These are phyloP conservation scores for Poeciliopsis infans DNA, from an alignment of 2,797 vertebrate genomes.

Conservation along the genomic window DNA sequence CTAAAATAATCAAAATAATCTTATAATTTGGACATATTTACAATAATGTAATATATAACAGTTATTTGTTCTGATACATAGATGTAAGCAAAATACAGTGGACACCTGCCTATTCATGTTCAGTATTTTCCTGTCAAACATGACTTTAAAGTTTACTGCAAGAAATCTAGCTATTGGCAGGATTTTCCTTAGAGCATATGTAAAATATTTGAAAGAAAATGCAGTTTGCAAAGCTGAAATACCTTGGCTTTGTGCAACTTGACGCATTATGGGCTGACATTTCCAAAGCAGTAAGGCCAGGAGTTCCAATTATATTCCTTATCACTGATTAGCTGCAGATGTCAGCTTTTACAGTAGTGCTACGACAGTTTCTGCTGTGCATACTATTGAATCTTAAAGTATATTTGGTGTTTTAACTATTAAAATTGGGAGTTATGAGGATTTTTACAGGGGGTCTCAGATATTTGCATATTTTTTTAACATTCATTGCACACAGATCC, in stretches of 20 bases:
- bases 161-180: not conserved
- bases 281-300: not conserved
- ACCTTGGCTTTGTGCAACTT: no score
- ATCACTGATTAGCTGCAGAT: not conserved
- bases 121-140: not conserved
- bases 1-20: not conserved
- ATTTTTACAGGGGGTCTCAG: no score
- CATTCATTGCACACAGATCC: not conserved
- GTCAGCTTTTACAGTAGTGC: not conserved
- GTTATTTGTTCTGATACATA: not conserved
- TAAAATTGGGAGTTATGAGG: not conserved
- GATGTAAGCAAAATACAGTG: not conserved
- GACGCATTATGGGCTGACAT: not conserved
- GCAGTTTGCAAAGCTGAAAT: not conserved
- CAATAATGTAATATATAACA: not conserved
- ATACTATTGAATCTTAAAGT: no score
- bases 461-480: not conserved
- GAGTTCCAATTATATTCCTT: not conserved
- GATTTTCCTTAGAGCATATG: not conserved
- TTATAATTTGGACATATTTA: not conserved
- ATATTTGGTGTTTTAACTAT: not conserved
- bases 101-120: not conserved
- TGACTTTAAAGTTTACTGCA: not conserved
- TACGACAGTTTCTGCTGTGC: no score
- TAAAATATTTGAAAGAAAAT: not conserved